Evolutionary conservation across 1,140 invertebrate genomes (phyloP).

Genomic region (Drosophila nigromelanica): DNA sequence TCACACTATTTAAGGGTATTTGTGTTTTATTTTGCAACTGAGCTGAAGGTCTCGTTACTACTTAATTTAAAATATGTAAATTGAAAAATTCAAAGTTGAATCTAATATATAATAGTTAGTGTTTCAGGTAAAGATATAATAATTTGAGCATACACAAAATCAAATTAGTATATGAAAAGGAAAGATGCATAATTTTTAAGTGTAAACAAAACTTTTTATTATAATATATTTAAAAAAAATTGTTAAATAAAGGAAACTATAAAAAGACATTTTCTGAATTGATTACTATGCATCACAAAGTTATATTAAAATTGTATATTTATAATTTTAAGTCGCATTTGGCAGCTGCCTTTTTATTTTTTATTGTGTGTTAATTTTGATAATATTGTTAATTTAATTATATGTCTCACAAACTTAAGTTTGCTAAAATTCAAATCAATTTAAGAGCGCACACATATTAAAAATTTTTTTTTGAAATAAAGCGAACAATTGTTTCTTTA

Average conservation of each 20-base stretch:
- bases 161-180: background rate
- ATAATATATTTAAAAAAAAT: too few relatives aligned
- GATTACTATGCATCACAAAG: background rate
- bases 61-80: background rate
- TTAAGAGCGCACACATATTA: background rate
- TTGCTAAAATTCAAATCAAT: background rate
- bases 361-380: background rate
- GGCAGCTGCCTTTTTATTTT: slow-evolving; percentile 1
- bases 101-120: too few relatives aligned
- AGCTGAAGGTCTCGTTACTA: slow-evolving; percentile 7
- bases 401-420: background rate
- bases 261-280: background rate
- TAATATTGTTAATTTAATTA: slow-evolving; percentile 9
- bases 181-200: too few relatives aligned
- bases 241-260: background rate
- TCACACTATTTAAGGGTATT: slow-evolving; percentile 6
- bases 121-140: background rate
- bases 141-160: background rate
- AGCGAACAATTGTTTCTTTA: slow-evolving; percentile 7
- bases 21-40: slow-evolving; percentile 18
- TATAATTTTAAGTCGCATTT: slow-evolving; percentile 4
- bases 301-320: background rate
- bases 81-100: background rate
- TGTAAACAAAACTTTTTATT: too few relatives aligned
- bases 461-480: slow-evolving; percentile 7